Conservation (phyloP, 1,140 invertebrate species). For the Eurytemora carolleeae region DNA sequence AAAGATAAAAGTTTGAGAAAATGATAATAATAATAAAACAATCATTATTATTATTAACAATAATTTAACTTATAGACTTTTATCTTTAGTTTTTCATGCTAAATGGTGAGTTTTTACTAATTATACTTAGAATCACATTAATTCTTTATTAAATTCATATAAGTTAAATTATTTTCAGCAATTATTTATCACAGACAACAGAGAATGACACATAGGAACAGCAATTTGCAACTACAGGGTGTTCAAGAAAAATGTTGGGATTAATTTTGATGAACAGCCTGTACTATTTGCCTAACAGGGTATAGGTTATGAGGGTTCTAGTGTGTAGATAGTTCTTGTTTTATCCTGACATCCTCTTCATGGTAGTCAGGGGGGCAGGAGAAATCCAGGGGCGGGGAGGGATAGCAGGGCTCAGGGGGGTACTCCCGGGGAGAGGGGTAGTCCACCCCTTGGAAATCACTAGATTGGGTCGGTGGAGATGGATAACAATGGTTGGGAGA, state of each 20-base stretch:
- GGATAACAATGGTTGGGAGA: conserved; percentile 2
- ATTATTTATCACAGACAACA: neutral
- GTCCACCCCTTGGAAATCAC: neutral
- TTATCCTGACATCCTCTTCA: neutral
- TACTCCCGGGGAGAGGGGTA: neutral
- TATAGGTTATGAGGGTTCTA: neutral
- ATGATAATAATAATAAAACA: too few species aligned
- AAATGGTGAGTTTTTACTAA: too few species aligned
- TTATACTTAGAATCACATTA: too few species aligned
- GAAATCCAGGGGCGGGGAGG: neutral
- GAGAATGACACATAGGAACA: neutral
- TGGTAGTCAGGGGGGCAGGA: neutral
- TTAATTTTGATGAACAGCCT: too few species aligned
- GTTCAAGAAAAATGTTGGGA: too few species aligned
- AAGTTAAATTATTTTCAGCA: neutral
- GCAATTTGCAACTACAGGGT: too few species aligned
- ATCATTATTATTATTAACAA: too few species aligned
- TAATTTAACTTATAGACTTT: too few species aligned
- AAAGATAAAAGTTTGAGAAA: too few species aligned
- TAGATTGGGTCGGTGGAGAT: neutral
- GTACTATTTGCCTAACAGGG: too few species aligned
- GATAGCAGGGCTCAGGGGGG: neutral
- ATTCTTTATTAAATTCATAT: too few species aligned
- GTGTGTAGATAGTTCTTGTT: neutral
- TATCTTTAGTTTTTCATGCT: too few species aligned